phyloP scores from a whole-genome alignment of 2,113 vertebrate species.

The Tylochromis polylepis region DNA sequence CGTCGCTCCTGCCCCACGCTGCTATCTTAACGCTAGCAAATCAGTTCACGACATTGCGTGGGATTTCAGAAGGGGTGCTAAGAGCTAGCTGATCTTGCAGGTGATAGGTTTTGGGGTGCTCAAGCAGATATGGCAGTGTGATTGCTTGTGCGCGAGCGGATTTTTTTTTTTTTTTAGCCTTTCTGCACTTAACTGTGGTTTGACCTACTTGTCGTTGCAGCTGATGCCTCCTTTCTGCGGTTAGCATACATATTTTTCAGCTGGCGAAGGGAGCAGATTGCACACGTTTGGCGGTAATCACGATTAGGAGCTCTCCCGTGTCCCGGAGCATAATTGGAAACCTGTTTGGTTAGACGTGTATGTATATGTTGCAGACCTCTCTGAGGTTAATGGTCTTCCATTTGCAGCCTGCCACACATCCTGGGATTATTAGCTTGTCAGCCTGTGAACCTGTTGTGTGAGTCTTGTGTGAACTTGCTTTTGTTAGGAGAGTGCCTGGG shows the following conservation, averaged over 20 bases:
- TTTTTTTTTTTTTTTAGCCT: neutral
- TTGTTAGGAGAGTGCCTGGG: slow-evolving; percentile 38
- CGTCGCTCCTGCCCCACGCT: neutral
- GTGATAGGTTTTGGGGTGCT: neutral
- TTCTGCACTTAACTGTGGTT: neutral
- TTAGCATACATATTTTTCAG: neutral
- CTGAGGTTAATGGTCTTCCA: slow-evolving; percentile 20
- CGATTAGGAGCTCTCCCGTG: neutral
- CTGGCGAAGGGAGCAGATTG: neutral
- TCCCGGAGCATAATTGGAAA: neutral
- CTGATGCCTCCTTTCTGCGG: neutral
- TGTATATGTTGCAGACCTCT: neutral
- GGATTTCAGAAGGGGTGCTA: neutral
- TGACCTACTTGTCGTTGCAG: neutral
- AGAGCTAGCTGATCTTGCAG: neutral
- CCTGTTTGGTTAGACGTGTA: neutral
- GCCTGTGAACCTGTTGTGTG: slow-evolving; percentile 61
- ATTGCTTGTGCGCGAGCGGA: neutral
- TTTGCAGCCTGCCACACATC: neutral
- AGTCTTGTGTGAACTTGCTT: slow-evolving; percentile 64
- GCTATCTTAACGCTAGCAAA: neutral
- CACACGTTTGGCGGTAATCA: neutral
- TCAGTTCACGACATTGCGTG: neutral
- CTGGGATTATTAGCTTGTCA: neutral
- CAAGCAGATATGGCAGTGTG: neutral